These are phyloP conservation scores for Eulemur rufifrons DNA, from an alignment of 2,113 vertebrate genomes.

Conservation along the genomic window DNA sequence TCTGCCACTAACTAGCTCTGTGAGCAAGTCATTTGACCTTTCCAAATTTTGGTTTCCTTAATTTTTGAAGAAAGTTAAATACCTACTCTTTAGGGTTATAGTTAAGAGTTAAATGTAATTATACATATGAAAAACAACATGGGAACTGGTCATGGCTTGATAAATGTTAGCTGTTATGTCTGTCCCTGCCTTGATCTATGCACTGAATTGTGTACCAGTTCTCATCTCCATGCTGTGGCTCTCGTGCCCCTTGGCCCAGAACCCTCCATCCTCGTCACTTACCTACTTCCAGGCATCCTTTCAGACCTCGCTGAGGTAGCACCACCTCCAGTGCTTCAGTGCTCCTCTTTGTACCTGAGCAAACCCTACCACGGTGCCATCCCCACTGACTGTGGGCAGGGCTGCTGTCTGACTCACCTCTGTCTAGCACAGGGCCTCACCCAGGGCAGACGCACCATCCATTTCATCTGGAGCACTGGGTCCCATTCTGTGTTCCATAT, in stretches of 20 bases:
- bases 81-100: neutral
- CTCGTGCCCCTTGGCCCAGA: neutral
- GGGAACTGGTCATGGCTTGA: neutral
- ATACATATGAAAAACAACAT: neutral
- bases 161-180: neutral
- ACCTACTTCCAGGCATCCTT: neutral
- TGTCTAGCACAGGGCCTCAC: neutral
- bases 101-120: neutral
- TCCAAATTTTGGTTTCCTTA: neutral
- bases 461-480: neutral
- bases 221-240: neutral
- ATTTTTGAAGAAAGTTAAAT: neutral
- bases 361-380: rapidly evolving
- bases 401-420: no score
- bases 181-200: neutral
- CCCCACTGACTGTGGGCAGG: neutral
- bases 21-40: neutral
- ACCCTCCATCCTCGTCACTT: neutral
- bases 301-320: neutral
- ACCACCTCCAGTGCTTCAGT: no score
- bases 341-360: neutral
- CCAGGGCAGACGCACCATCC: rapidly evolving
- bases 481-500: neutral
- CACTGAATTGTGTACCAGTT: neutral
- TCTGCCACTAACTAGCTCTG: neutral